Conservation (phyloP, 92 coral and sea anemone genomes). For the Blastomussa wellsi region DNA sequence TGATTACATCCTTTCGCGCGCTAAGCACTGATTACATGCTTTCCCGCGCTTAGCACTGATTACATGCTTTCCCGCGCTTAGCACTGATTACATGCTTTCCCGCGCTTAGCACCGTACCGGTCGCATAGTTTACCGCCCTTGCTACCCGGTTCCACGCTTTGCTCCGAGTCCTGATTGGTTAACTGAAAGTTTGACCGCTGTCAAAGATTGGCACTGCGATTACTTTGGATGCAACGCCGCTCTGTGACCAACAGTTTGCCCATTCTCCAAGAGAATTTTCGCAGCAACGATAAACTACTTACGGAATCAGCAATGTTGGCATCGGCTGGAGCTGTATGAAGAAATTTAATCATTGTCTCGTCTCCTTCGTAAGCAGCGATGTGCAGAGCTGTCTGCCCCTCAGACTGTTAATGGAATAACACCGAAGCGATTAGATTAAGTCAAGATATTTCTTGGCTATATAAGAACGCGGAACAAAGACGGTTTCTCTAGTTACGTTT, state of each 20-base stretch:
- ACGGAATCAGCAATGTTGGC: slow-evolving; percentile 80
- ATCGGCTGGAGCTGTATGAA: slow-evolving; percentile 76
- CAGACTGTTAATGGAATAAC: slow-evolving; percentile 57
- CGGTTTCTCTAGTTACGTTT: slow-evolving; percentile 67
- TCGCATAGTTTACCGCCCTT: neutral
- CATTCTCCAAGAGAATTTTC: neutral
- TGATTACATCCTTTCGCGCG: neutral
- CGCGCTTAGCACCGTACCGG: neutral
- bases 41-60: neutral
- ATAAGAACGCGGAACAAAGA: neutral
- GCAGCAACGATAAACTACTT: slow-evolving; percentile 1
- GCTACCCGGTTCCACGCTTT: neutral
- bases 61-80: neutral
- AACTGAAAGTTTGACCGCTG: neutral
- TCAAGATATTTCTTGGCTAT: neutral
- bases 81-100: neutral
- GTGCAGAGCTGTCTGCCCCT: slow-evolving; percentile 95
- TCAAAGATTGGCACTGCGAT: neutral
- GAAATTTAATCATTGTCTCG: slow-evolving; percentile 81
- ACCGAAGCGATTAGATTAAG: neutral
- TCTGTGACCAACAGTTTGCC: neutral
- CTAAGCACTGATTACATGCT: neutral
- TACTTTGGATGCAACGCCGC: neutral
- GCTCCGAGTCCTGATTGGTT: neutral
- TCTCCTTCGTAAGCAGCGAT: slow-evolving; percentile 97